Percentiles rank a stretch among this genome's conserved stretches.
These are phyloP conservation scores for Anodontia alba DNA, from an alignment of 2,888 invertebrate species.

Conservation along the genomic window DNA sequence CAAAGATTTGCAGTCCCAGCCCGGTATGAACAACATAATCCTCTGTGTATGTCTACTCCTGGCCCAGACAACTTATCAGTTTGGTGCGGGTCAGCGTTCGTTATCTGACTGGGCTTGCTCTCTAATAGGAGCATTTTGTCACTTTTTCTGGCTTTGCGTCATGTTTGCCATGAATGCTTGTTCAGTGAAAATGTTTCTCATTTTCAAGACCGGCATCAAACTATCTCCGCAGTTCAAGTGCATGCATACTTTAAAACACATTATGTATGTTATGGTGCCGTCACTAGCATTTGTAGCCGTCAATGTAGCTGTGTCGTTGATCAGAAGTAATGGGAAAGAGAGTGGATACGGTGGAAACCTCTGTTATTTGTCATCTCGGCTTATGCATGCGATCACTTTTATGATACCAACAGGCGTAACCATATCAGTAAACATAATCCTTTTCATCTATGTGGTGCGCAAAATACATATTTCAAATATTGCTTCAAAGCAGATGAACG, in stretches of 20 bases:
- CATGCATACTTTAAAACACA: conserved; percentile 26
- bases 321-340: conserved; percentile 6
- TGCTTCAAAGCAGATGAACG: conserved; percentile 8
- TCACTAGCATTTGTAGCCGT: conserved; percentile 33
- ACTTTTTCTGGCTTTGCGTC: conserved; percentile 49
- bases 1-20: conserved; percentile 40
- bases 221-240: background rate
- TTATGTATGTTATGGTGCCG: conserved; percentile 16
- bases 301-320: conserved; percentile 20
- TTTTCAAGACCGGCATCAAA: conserved; percentile 7
- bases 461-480: conserved; percentile 30
- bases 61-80: conserved; percentile 48
- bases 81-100: conserved; percentile 25
- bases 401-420: conserved; percentile 30
- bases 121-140: conserved; percentile 39
- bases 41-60: conserved; percentile 24
- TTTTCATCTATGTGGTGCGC: conserved; percentile 33
- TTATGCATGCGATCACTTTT: conserved; percentile 42
- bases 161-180: conserved; percentile 52
- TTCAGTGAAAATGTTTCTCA: conserved; percentile 46
- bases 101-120: conserved; percentile 29
- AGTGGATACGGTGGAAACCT: conserved; percentile 43
- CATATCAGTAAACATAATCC: conserved; percentile 23
- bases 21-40: conserved; percentile 50
- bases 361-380: conserved; percentile 38